These are phyloP conservation scores for Podilymbus podiceps DNA, from an alignment of 2,113 vertebrate genomes.

Conservation along the genomic window DNA sequence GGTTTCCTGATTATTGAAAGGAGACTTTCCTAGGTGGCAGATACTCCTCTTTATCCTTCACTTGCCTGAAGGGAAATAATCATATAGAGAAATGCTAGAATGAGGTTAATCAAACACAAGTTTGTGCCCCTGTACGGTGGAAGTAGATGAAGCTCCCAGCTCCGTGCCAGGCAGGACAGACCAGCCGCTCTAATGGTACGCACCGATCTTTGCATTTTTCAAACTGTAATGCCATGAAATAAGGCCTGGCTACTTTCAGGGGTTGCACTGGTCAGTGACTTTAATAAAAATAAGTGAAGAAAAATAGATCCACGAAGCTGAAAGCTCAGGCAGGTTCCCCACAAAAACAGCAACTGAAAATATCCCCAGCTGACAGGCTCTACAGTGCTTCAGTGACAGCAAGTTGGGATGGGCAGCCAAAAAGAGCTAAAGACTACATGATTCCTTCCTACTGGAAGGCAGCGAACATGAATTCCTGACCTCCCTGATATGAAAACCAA, in stretches of 20 bases:
- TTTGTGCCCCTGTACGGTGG: background rate
- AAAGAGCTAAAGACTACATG: background rate
- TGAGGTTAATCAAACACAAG: background rate
- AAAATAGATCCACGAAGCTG: background rate
- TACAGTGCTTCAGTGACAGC: background rate
- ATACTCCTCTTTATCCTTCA: background rate
- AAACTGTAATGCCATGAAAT: background rate
- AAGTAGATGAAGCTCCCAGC: background rate
- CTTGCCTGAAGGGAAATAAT: background rate
- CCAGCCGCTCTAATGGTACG: background rate
- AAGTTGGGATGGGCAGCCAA: background rate
- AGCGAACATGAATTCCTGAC: slow-evolving; percentile 26
- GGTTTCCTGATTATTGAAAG: background rate
- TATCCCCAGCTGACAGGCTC: background rate
- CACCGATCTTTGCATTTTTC: background rate
- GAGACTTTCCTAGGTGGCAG: background rate
- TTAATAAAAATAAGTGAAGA: slow-evolving; percentile 16
- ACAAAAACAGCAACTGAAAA: background rate
- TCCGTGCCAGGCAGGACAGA: background rate
- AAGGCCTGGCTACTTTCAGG: background rate
- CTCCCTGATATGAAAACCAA: slow-evolving; percentile 25
- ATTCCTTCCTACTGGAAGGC: background rate
- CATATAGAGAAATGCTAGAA: background rate
- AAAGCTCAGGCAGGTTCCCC: background rate
- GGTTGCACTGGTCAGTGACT: background rate